Evolutionary conservation across 2,113 vertebrate species (phyloP).

Genomic region (Halichoerus grypus): DNA sequence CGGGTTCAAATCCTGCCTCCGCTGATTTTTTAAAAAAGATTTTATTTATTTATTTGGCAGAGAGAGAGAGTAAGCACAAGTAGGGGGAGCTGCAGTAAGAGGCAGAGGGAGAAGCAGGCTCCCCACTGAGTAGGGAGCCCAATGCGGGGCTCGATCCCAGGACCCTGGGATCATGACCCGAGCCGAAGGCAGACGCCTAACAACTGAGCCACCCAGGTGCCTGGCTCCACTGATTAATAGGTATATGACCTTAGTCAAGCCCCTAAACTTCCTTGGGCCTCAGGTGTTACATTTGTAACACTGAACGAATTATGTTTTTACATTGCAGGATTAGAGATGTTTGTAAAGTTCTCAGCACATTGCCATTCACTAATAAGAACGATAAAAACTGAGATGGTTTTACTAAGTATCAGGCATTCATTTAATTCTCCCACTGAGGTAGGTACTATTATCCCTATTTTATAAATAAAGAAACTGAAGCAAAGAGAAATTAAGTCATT

Average conservation of each 20-base stretch:
- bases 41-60: too few species aligned
- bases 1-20: background rate
- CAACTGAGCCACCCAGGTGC: too few species aligned
- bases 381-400: constrained; percentile 17
- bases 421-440: background rate
- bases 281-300: background rate
- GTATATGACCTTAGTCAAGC: background rate
- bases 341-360: background rate
- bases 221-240: background rate
- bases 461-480: constrained; percentile 8
- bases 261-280: background rate
- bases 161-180: too few species aligned
- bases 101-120: too few species aligned
- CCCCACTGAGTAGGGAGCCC: too few species aligned
- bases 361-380: background rate
- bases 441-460: background rate
- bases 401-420: background rate
- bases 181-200: too few species aligned
- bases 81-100: too few species aligned
- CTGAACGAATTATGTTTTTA: constrained; percentile 1
- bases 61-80: too few species aligned
- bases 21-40: background rate
- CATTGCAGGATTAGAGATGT: background rate
- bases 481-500: constrained; percentile 15
- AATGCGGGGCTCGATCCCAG: too few species aligned